Evolutionary conservation across 2,888 invertebrate genomes (phyloP).

Genomic region (Tanytarsus gracilentus): DNA sequence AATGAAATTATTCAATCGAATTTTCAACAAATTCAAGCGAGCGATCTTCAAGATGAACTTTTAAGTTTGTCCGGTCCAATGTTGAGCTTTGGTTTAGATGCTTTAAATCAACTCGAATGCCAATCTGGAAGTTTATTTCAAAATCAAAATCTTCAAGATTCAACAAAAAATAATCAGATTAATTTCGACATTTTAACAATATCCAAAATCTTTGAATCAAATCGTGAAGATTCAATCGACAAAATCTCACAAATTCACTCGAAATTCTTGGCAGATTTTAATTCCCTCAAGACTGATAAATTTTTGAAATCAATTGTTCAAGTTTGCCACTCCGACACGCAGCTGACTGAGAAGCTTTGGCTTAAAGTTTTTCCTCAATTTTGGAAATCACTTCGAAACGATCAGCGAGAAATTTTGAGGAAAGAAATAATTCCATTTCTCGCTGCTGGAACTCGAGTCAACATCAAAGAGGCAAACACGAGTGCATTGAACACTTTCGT

Average conservation of each 20-base stretch:
- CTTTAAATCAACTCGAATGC: conserved; percentile 71
- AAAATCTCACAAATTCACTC: conserved; percentile 72
- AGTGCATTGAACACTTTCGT: conserved; percentile 90
- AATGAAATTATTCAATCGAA: too few species aligned
- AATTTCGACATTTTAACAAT: neutral
- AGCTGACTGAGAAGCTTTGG: conserved; percentile 85
- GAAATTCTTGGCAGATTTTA: too few species aligned
- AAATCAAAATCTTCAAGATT: conserved; percentile 57
- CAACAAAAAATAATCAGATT: conserved; percentile 45
- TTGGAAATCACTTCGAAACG: conserved; percentile 78
- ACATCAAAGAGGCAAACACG: conserved; percentile 86
- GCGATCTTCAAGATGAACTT: too few species aligned
- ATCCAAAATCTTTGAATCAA: too few species aligned
- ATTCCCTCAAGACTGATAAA: conserved; percentile 71
- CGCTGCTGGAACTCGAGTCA: conserved; percentile 85
- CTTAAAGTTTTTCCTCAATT: conserved; percentile 75
- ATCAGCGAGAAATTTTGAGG: conserved; percentile 72
- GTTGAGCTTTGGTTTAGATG: too few species aligned
- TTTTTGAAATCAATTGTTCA: conserved; percentile 76
- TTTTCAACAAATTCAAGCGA: too few species aligned
- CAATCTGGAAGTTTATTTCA: conserved; percentile 41
- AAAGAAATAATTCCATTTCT: conserved; percentile 85
- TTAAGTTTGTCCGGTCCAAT: too few species aligned
- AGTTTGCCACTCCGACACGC: conserved; percentile 85
- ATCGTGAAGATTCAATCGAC: too few species aligned